phyloP scores from a whole-genome alignment of 2,113 vertebrate genomes.

The Hyperoodon ampullatus region DNA sequence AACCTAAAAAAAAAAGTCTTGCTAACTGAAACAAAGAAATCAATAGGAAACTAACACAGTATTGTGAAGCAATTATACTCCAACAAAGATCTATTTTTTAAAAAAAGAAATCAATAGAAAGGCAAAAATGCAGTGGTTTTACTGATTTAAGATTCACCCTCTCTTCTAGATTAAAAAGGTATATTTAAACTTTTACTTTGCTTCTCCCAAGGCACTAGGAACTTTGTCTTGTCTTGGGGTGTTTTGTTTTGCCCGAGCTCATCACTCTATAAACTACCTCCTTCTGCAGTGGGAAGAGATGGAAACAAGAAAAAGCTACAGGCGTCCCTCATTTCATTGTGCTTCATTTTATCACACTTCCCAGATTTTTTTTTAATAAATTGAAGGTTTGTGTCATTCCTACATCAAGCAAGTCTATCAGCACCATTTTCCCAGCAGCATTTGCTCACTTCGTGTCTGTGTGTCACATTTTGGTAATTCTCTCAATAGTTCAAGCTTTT shows the following conservation, averaged over 20 bases:
- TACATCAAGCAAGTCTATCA: not conserved
- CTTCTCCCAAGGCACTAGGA: fast-evolving
- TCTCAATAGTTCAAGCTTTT: not conserved
- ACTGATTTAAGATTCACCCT: not conserved
- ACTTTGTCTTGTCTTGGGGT: not conserved
- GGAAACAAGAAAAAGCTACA: not conserved
- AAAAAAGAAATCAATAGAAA: not conserved
- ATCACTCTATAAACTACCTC: not conserved
- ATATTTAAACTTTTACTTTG: not conserved
- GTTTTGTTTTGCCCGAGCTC: not conserved
- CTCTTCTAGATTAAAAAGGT: not conserved
- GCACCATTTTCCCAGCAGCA: not conserved
- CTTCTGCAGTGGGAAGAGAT: not conserved
- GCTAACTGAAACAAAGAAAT: not conserved
- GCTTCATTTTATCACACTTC: not conserved
- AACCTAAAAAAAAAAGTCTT: not conserved
- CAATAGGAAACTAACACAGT: too few relatives aligned
- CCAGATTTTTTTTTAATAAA: not conserved
- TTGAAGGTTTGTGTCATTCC: not conserved
- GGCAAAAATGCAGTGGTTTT: not conserved
- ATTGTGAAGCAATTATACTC: too few relatives aligned
- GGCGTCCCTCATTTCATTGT: not conserved
- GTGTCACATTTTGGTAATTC: not conserved
- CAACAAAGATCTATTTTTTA: too few relatives aligned
- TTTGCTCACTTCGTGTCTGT: not conserved